Evolutionary conservation across 2,797 vertebrate genomes (phyloP).

Genomic region (Steatocranus sp.): DNA sequence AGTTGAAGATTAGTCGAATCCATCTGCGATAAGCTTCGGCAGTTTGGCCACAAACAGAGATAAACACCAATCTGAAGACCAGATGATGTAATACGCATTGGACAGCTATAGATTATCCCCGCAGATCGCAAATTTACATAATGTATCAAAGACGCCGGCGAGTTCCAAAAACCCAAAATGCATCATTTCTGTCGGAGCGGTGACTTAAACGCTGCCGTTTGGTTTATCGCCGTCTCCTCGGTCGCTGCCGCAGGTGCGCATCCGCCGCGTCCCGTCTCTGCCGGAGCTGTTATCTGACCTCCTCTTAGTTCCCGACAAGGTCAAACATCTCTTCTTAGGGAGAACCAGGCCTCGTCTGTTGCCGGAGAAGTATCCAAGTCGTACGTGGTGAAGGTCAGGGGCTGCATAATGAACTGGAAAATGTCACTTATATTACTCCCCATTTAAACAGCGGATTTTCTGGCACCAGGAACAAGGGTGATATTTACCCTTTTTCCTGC

Average conservation of each 20-base stretch:
- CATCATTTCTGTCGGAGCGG: neutral
- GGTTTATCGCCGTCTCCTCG: neutral
- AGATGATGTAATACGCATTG: constrained; percentile 55
- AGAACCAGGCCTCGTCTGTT: constrained; percentile 51
- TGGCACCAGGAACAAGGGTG: constrained; percentile 65
- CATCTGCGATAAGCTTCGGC: constrained; percentile 62
- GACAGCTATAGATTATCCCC: constrained; percentile 51
- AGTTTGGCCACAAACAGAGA: constrained; percentile 67
- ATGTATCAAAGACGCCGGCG: constrained; percentile 19
- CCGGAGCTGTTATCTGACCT: constrained; percentile 59
- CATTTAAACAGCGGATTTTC: constrained; percentile 76
- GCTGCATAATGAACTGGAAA: constrained; percentile 82
- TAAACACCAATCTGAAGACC: constrained; percentile 60
- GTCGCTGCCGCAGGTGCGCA: constrained; percentile 24
- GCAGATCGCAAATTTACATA: constrained; percentile 33
- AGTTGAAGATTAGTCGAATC: constrained; percentile 68
- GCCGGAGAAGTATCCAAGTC: constrained; percentile 64
- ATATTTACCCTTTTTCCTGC: constrained; percentile 72
- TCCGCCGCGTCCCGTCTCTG: constrained; percentile 25
- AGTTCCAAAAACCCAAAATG: constrained; percentile 11
- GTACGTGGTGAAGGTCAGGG: constrained; percentile 74
- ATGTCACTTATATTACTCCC: constrained; percentile 78
- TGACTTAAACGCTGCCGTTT: neutral
- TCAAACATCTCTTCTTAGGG: constrained; percentile 77
- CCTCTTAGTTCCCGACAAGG: constrained; percentile 68